phyloP scores from a whole-genome alignment of 2,797 vertebrate species.

The Australoheros facetus region DNA sequence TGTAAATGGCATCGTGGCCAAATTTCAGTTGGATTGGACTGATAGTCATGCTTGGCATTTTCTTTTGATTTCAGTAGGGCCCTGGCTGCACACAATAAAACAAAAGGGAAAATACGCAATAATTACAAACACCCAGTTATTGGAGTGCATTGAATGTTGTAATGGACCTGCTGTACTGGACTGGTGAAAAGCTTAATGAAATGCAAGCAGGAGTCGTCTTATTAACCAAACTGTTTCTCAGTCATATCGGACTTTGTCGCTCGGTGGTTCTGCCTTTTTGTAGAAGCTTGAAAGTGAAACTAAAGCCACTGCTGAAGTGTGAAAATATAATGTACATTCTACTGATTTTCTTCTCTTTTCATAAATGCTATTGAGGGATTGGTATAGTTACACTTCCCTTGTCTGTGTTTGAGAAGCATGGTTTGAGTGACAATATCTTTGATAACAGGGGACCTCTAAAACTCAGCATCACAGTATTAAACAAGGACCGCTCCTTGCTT shows the following conservation, averaged over 20 bases:
- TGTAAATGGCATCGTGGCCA: background rate
- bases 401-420: background rate
- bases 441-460: constrained; percentile 46
- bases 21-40: background rate
- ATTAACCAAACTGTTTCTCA: background rate
- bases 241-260: background rate
- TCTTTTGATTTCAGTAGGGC: background rate
- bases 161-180: background rate
- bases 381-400: constrained; percentile 3
- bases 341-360: background rate
- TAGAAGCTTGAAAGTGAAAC: background rate
- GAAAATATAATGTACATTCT: background rate
- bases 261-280: background rate
- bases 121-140: background rate
- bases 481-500: constrained; percentile 18
- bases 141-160: background rate
- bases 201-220: background rate
- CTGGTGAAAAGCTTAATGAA: background rate
- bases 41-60: background rate
- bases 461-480: constrained; percentile 33
- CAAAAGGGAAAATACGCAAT: background rate
- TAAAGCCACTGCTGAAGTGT: background rate
- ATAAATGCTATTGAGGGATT: background rate
- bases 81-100: background rate
- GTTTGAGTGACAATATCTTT: constrained; percentile 46